Percentiles rank a stretch among this genome's conserved stretches.
These are phyloP conservation scores for Alviniconcha marisindica DNA, from an alignment of 1,140 invertebrate species.

Conservation along the genomic window DNA sequence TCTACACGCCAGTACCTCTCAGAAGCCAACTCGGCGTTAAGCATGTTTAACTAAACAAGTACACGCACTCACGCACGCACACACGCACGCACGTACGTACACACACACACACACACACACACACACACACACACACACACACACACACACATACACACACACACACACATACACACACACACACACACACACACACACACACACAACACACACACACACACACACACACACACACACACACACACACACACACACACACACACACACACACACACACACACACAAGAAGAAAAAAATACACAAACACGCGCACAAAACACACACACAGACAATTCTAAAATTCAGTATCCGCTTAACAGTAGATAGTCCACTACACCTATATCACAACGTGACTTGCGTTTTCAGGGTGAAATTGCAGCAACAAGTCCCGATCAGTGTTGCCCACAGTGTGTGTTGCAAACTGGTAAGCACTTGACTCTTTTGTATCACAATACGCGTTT, in stretches of 20 bases:
- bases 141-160: not conserved
- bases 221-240: not conserved
- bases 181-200: not conserved
- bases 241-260: slow-evolving; percentile 1
- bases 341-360: too few relatives aligned
- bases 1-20: too few relatives aligned
- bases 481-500: too few relatives aligned
- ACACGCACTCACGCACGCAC: not conserved
- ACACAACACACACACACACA: not conserved
- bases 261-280: not conserved
- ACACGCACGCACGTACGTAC: not conserved
- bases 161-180: not conserved
- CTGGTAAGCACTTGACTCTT: not conserved
- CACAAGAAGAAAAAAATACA: slow-evolving; percentile 5
- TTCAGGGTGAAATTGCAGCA: slow-evolving; percentile 45
- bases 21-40: too few relatives aligned
- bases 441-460: slow-evolving; percentile 45
- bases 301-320: not conserved
- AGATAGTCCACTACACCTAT: too few relatives aligned
- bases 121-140: slow-evolving; percentile 1
- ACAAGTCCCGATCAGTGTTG: slow-evolving; percentile 45
- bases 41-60: too few relatives aligned
- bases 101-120: not conserved
- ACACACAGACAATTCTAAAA: too few relatives aligned
- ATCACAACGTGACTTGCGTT: slow-evolving; percentile 6